Base-by-base conservation (phyloP, 2,797 vertebrate species). In the Melanotaenia pygmaea region DNA sequence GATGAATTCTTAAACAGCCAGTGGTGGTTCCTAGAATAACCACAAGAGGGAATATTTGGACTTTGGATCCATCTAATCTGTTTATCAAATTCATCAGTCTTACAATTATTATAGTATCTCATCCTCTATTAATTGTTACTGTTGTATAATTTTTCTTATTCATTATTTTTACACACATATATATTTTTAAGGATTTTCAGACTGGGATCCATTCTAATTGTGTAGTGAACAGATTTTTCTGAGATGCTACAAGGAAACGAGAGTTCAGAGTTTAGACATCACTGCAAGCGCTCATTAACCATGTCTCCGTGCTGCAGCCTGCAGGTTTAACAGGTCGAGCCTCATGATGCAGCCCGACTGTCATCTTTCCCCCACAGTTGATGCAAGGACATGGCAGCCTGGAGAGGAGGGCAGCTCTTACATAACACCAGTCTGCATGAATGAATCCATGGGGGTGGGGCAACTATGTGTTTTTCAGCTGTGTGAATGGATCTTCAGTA, bases 401-500 rank as follows among this genome's bases (percentile, higher is more conserved):
- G 58, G 43, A 70, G 79, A 64, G 59, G 64, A 72, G 76, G 74
- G 62, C 71, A 82, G 83, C 69, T 65, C 69, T 93, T 92, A 88
- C 79, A 64, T 87, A 92, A 93, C 84, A 37, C 5, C 71, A n/a
- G 74, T 82, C 76, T 86, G 81, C 84, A 85, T 90, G 82, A 88
- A 89, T 87, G 86, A 79, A 58, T 70, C 65, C 35, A 0, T 16
- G 70, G 72, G 79, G 82, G 80, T 20, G 64, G 70, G 68, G 80
- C 30, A 58, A 65, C 51, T 54, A 65, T 74, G 73, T 76, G 65
- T 7, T 67, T 28, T 26, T 53, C 28, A 34, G 54, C 24, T 58
- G 30, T 57, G 38, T 38, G 34, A 38, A 14, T 45, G 47, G 10
- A 37, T 69, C 20, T 14, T 40, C 38, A 24, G 22, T 3, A 51